phyloP scores from a whole-genome alignment of 2,797 vertebrate species.

The Craterocephalus amniculus region DNA sequence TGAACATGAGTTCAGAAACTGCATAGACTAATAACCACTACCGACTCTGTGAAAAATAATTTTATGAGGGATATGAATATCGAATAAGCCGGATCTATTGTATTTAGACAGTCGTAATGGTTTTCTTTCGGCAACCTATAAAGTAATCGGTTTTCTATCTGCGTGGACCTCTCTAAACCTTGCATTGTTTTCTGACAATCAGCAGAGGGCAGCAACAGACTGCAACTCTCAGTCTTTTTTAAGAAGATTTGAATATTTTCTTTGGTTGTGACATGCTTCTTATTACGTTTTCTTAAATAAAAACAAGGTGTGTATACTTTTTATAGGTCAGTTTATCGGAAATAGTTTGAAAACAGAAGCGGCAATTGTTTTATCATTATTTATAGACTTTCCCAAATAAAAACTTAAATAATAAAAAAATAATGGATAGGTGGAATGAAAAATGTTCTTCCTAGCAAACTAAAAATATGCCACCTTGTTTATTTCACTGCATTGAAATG shows the following conservation, averaged over 20 bases:
- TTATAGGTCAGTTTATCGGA: too few relatives aligned
- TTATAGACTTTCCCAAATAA: too few relatives aligned
- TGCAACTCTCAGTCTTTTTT: not conserved
- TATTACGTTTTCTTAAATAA: too few relatives aligned
- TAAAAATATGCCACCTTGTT: too few relatives aligned
- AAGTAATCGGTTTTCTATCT: not conserved
- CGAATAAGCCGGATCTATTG: not conserved
- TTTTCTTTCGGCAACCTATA: not conserved
- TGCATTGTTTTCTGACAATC: constrained; percentile 21
- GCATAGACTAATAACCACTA: not conserved
- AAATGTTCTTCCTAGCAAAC: too few relatives aligned
- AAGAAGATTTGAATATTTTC: not conserved
- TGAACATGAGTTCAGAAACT: not conserved
- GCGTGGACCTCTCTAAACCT: not conserved
- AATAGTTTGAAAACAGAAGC: too few relatives aligned
- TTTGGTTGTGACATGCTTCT: not conserved
- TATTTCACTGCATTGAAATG: too few relatives aligned
- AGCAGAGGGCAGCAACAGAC: constrained; percentile 59
- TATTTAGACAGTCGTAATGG: not conserved
- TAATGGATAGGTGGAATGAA: too few relatives aligned
- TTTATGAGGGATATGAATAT: not conserved
- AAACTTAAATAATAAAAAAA: too few relatives aligned
- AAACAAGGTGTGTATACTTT: too few relatives aligned
- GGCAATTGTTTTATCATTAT: too few relatives aligned
- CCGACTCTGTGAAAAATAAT: not conserved